Conservation (phyloP, 2,113 vertebrate genomes). For the Proterorhinus semilunaris region DNA sequence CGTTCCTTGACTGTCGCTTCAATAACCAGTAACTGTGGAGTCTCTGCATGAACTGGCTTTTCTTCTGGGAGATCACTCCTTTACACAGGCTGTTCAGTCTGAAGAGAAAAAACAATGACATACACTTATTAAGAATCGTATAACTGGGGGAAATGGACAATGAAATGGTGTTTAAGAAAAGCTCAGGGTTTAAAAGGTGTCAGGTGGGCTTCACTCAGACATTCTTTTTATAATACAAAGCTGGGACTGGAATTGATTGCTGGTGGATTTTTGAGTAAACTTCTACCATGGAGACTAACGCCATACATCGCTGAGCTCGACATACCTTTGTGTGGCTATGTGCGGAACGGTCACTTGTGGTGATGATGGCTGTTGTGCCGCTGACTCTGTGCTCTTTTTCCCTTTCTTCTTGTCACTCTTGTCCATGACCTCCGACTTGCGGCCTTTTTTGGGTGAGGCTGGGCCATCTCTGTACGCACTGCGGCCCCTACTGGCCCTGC, state of each 20-base stretch:
- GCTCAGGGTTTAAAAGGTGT: too few relatives aligned
- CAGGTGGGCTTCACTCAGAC: too few relatives aligned
- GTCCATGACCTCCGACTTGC: conserved; percentile 74
- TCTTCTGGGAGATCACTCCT: conserved; percentile 89
- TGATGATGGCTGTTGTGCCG: conserved; percentile 51
- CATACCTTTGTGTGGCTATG: conserved; percentile 91
- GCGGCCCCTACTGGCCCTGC: conserved; percentile 70
- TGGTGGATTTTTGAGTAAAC: too few relatives aligned
- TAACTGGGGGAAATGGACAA: too few relatives aligned
- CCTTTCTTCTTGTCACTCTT: conserved; percentile 86
- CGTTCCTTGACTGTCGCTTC: conserved; percentile 93
- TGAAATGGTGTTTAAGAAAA: too few relatives aligned
- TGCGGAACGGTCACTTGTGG: conserved; percentile 83
- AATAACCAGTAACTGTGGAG: conserved; percentile 96
- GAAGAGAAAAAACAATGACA: conserved; percentile 9
- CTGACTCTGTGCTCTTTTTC: conserved; percentile 78
- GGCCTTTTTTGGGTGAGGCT: conserved; percentile 60
- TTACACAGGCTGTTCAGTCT: conserved; percentile 95
- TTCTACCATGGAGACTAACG: too few relatives aligned
- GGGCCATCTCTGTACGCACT: conserved; percentile 75
- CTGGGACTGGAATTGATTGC: too few relatives aligned
- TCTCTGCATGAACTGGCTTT: conserved; percentile 95
- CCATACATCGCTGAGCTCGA: not conserved
- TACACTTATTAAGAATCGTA: not conserved
- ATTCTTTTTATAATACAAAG: too few relatives aligned